These are phyloP conservation scores for Lasioglossum lativentre DNA, from an alignment of 2,888 invertebrate genomes.

Conservation along the genomic window DNA sequence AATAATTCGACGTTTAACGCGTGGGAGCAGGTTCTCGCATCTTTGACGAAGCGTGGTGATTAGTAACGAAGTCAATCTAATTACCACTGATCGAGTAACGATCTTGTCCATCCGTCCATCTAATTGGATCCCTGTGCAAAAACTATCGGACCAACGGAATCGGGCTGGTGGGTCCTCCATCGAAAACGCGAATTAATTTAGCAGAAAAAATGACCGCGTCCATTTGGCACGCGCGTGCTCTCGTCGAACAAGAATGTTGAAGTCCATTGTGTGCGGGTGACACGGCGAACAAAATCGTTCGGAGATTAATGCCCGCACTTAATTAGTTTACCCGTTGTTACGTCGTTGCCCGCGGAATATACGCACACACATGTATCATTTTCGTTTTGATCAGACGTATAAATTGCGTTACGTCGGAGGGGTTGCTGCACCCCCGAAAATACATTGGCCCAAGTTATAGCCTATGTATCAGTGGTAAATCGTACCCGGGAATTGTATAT, in stretches of 20 bases:
- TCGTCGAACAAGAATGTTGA: neutral
- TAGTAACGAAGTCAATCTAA: neutral
- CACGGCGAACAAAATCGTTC: conserved; percentile 16
- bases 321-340: conserved; percentile 34
- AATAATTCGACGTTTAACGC: neutral
- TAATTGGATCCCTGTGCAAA: neutral
- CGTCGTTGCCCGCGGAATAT: conserved; percentile 7
- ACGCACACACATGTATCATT: conserved; percentile 1
- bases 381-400: conserved; percentile 31
- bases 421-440: conserved; percentile 15
- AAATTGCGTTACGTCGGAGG: conserved; percentile 21
- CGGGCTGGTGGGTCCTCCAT: neutral
- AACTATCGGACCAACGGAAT: neutral
- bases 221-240: neutral
- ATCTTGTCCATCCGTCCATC: neutral
- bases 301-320: conserved; percentile 24
- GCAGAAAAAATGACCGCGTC: neutral
- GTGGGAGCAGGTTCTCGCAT: neutral
- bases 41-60: neutral
- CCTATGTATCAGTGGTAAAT: conserved; percentile 34
- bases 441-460: conserved; percentile 22
- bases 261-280: neutral
- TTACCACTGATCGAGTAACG: neutral
- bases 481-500: conserved; percentile 30
- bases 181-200: neutral